phyloP scores from a whole-genome alignment of 2,888 invertebrate species.

The Heliconius cydno region DNA sequence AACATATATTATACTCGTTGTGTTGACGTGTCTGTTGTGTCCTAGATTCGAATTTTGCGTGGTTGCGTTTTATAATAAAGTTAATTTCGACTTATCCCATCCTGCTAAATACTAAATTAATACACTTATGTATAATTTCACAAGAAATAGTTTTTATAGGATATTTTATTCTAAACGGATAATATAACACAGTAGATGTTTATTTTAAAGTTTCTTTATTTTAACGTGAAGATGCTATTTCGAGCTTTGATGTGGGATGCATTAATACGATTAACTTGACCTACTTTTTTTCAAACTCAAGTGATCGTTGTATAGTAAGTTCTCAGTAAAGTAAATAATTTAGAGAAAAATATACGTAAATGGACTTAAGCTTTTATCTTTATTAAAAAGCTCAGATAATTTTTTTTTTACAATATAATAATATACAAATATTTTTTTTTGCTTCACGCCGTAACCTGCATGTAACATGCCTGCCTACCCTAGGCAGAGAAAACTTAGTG shows the following conservation, averaged over 20 bases:
- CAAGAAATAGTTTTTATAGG: not conserved
- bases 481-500: too few relatives aligned
- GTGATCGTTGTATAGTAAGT: not conserved
- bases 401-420: too few relatives aligned
- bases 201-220: not conserved
- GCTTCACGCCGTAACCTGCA: too few relatives aligned
- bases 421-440: not conserved
- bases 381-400: not conserved
- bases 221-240: constrained; percentile 1
- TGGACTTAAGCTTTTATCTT: not conserved
- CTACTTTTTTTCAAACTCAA: not conserved
- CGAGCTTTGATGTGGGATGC: not conserved
- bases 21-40: too few relatives aligned
- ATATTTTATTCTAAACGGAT: not conserved
- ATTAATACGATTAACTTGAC: constrained; percentile 1
- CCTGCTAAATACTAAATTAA: too few relatives aligned
- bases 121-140: too few relatives aligned
- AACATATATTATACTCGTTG: too few relatives aligned
- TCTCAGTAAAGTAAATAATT: not conserved
- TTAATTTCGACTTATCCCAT: too few relatives aligned
- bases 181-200: not conserved
- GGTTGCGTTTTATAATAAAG: too few relatives aligned
- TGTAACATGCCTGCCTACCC: too few relatives aligned
- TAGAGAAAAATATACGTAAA: not conserved
- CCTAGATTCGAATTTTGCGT: too few relatives aligned